These are phyloP conservation scores for Drosophila aff. DNA, from an alignment of 1,140 invertebrate species.

Conservation along the genomic window DNA sequence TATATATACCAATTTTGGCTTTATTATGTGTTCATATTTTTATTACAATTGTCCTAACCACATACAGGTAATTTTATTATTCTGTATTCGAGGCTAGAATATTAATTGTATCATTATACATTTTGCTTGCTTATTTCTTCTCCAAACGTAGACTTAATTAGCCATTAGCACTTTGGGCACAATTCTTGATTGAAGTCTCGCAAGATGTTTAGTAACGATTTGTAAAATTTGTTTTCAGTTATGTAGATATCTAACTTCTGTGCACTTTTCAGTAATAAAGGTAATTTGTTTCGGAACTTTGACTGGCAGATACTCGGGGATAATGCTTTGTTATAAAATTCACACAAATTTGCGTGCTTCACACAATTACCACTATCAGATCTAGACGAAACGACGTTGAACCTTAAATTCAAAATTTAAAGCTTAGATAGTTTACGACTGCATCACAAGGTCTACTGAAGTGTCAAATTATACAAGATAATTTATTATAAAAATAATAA, in stretches of 20 bases:
- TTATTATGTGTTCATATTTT: conserved; percentile 4
- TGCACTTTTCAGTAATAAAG: conserved; percentile 11
- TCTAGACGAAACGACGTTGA: neutral
- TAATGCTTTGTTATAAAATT: conserved; percentile 52
- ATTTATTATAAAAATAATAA: neutral
- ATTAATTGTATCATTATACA: conserved; percentile 13
- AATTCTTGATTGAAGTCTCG: neutral
- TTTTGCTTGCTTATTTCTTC: neutral
- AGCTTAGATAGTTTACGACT: conserved; percentile 2
- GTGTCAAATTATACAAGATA: conserved; percentile 13
- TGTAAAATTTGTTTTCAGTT: neutral
- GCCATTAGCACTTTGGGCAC: conserved; percentile 16
- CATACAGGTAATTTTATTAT: neutral
- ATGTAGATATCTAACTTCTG: neutral
- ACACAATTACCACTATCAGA: conserved; percentile 24
- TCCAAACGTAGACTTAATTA: conserved; percentile 1
- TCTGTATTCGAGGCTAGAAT: neutral
- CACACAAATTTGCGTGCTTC: conserved; percentile 47
- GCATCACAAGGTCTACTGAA: conserved; percentile 3
- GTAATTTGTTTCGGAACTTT: conserved; percentile 21
- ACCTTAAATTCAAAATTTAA: conserved; percentile 32
- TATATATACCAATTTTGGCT: neutral
- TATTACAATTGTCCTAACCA: neutral
- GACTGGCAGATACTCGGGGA: neutral
- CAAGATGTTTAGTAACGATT: neutral